phyloP scores from a whole-genome alignment of 2,797 vertebrate genomes.

The Sphenodon punctatus region DNA sequence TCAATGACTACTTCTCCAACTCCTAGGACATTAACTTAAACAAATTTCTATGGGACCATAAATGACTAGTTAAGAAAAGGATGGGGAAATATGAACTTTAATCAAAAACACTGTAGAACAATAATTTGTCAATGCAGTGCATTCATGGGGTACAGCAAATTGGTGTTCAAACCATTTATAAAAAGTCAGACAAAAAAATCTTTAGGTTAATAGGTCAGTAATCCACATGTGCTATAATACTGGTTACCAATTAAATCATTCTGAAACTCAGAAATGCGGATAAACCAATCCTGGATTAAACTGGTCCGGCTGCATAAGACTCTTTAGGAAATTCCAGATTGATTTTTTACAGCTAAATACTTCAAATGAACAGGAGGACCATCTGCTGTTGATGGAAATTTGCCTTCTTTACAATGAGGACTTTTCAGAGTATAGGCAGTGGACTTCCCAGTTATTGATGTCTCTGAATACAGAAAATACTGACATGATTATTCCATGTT shows the following conservation, averaged over 20 bases:
- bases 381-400: conserved; percentile 37
- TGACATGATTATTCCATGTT: too few relatives aligned
- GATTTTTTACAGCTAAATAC: conserved; percentile 63
- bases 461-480: not conserved
- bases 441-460: not conserved
- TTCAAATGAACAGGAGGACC: conserved; percentile 30
- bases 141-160: not conserved
- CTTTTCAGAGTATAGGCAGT: not conserved
- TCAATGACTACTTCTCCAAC: too few relatives aligned
- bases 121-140: not conserved
- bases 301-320: conserved; percentile 54
- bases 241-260: conserved; percentile 63
- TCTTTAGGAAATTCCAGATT: conserved; percentile 61
- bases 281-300: conserved; percentile 67
- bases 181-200: conserved; percentile 24
- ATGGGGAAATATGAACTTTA: not conserved
- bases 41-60: not conserved
- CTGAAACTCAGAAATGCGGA: conserved; percentile 51
- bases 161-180: not conserved
- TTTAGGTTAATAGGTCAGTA: conserved; percentile 39
- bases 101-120: not conserved
- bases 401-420: not conserved
- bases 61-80: not conserved
- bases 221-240: conserved; percentile 40
- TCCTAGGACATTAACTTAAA: too few relatives aligned